These are phyloP conservation scores for Oncorhynchus nerka DNA, from an alignment of 2,113 vertebrate species.

Conservation along the genomic window DNA sequence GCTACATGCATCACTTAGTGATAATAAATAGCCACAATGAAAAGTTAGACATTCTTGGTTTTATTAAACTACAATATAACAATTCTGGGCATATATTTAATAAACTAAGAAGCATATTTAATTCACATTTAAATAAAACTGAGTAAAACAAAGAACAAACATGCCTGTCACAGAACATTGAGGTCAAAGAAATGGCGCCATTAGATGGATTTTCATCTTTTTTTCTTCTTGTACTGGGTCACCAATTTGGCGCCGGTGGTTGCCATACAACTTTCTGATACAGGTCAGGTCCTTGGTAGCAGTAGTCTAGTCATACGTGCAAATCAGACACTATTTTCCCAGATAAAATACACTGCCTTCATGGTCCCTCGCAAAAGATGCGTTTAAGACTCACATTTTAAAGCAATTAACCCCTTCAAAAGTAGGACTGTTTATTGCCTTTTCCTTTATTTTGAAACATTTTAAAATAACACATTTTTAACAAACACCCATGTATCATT, in stretches of 20 bases:
- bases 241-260: too few relatives aligned
- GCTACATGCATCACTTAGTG: too few relatives aligned
- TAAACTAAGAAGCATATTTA: conserved; percentile 49
- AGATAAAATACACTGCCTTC: conserved; percentile 33
- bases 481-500: background rate
- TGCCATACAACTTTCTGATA: too few relatives aligned
- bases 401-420: conserved; percentile 16
- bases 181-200: background rate
- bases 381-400: conserved; percentile 49
- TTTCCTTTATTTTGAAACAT: background rate
- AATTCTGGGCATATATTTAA: conserved; percentile 43
- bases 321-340: background rate
- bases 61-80: conserved; percentile 59
- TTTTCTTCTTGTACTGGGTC: too few relatives aligned
- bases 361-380: conserved; percentile 45
- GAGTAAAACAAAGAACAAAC: conserved; percentile 42
- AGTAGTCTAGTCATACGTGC: background rate
- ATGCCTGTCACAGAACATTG: conserved; percentile 24
- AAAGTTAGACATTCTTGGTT: conserved; percentile 57
- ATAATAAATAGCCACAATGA: conserved; percentile 13
- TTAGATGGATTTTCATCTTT: too few relatives aligned
- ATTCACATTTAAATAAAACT: conserved; percentile 68
- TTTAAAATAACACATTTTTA: background rate
- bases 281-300: background rate
- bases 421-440: background rate